Evolutionary conservation across 2,888 invertebrate species (phyloP), one percentile per base, ranked within the genome.

Genomic region (Drosophila anomalipes): DNA sequence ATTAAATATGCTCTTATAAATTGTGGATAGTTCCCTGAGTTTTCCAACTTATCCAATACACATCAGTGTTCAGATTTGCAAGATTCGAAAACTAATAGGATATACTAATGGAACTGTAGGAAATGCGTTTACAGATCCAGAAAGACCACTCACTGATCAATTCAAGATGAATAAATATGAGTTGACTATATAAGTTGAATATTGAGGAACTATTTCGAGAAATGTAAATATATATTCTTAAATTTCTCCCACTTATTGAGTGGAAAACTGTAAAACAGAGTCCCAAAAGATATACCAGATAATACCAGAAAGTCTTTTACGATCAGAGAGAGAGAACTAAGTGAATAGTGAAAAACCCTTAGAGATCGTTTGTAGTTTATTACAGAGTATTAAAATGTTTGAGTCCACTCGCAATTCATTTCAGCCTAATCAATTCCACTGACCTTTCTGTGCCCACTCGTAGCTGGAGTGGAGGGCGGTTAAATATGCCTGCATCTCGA

Each of bases 401-500:
- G 4, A 4, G 35, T 14, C 35, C 35, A 35, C 14, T 35, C 0
- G 35, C 14, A 35, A 16, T 16, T 16, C 14, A 35, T 14, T 35
- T 4, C 35, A 35, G 16, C 5, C 35, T 2, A 5, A 35, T 35
- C 5, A 2, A 35, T 35, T 4, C 16, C 49, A 95, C 96, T 96
- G 92, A 97, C 97, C 96, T 94, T 95, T 96, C 41, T 96, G 95
- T 14, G 97, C 97, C 97, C 97, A 97, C 52, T 94, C 93, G 88
- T 94, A 94, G 86, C 94, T 96, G 81, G 94, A 95, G 91, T 89
- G 94, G 67, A 95, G 94, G 64, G 94, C 96, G 89, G 92, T 94
- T 32, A 96, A 87, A 91, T 95, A 96, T 39, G 92, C 91, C 75
- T 94, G 93, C 93, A 96, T 94, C 77, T 95, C 95, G 19, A 93